These are phyloP conservation scores for Oreortyx pictus DNA, from an alignment of 2,797 vertebrate species.

Conservation along the genomic window DNA sequence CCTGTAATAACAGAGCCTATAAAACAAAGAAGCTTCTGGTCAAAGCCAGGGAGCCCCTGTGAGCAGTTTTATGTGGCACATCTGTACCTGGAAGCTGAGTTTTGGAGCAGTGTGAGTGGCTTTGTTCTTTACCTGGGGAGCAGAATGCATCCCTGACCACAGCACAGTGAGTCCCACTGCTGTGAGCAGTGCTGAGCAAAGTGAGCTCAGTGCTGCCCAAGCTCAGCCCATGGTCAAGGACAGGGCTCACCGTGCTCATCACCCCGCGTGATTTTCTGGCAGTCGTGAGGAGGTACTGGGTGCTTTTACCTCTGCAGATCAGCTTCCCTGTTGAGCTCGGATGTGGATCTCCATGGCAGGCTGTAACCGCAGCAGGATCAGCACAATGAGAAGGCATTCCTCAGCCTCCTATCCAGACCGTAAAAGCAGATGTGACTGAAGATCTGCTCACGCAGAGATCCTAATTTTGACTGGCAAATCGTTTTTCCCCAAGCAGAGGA, in stretches of 20 bases:
- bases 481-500: constrained; percentile 1
- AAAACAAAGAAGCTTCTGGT: constrained; percentile 18
- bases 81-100: not conserved
- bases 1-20: constrained; percentile 41
- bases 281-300: not conserved
- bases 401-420: not conserved
- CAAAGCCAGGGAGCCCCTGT: not conserved
- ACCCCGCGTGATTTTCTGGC: not conserved
- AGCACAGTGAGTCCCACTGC: not conserved
- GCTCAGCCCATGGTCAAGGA: not conserved
- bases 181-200: not conserved
- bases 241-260: not conserved
- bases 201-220: not conserved
- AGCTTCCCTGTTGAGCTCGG: not conserved
- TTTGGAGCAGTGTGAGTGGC: not conserved
- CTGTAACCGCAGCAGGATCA: too few species aligned
- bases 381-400: not conserved
- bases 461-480: constrained; percentile 37
- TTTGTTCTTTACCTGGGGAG: not conserved
- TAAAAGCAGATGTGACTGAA: not conserved
- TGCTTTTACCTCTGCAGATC: not conserved
- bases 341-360: not conserved
- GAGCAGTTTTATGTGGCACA: not conserved
- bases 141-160: not conserved
- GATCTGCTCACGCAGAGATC: not conserved